Base-by-base conservation (phyloP, 2,888 invertebrate species). In the Entomobrya multifasciata region DNA sequence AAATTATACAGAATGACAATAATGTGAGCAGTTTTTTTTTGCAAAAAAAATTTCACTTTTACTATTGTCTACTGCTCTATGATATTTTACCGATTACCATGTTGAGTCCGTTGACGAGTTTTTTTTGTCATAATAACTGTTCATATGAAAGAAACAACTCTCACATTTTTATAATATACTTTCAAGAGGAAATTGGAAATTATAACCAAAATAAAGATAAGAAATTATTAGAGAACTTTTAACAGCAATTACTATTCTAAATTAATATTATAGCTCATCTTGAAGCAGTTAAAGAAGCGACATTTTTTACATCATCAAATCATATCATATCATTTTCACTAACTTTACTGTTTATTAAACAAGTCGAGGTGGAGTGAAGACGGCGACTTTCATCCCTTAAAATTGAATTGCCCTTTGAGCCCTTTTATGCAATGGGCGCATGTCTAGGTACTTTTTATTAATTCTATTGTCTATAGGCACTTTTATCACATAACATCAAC, bases 41-140 rank as follows among this genome's bases (percentile, higher is more conserved):
- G 36, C 36, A 36, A 36, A 36, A 36, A 41, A 67, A 67, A 67
- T 67, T 65, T 67, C 67, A 67, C 67, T 67, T 67, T 67, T 13
- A 22, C 70, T 22, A 47, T 25, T n/a, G 13, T 20, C 22, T 70
- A 22, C 49, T 49, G 49, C n/a, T 41, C 10, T 67, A 52, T 41
- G 17, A 17, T 41, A 15, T 8, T 41, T 1, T 41, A 25, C 47
- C 20, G 67, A 47, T 47, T 70, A 67, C 20, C 36, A 67, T 44
- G 20, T 52, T 52, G 6, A 52, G 20, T 22, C n/a, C 11, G 57
- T 11, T 57, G 49, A 49, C 49, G 2, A 49, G 36, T 36, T 8
- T 36, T 36, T 4, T 8, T 36, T n/a, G n/a, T n/a, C n/a, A n/a
- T n/a, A n/a, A n/a, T 15, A n/a, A 10, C 49, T 49, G 49, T 15